These are phyloP conservation scores for Atherix ibis DNA, from an alignment of 2,888 invertebrate genomes.

Conservation along the genomic window DNA sequence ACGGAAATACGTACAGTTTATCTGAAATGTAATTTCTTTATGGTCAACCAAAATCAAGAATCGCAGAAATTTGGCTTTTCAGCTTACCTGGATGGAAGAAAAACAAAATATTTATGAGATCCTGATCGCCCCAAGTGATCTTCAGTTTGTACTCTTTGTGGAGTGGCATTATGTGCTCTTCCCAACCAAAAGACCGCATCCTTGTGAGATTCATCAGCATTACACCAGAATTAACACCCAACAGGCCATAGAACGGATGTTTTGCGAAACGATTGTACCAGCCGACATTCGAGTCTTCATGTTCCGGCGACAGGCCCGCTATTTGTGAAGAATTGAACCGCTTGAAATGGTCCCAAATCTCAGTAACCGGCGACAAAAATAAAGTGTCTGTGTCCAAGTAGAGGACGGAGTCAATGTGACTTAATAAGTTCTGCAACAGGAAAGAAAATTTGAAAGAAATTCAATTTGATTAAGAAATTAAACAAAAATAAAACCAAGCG, in stretches of 20 bases:
- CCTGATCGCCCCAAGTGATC: constrained; percentile 97
- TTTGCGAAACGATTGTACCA: constrained; percentile 94
- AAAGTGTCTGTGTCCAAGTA: constrained; percentile 89
- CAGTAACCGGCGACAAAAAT: constrained; percentile 68
- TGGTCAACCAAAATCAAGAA: not conserved
- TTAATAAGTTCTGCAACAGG: constrained; percentile 52
- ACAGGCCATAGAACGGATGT: constrained; percentile 75
- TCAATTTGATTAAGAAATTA: constrained; percentile 15
- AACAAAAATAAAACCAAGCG: too few species aligned
- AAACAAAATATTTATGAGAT: constrained; percentile 76
- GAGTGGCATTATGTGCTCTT: constrained; percentile 65
- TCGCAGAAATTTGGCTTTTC: not conserved
- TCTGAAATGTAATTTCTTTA: constrained; percentile 45
- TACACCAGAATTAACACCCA: constrained; percentile 87
- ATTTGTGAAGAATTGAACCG: constrained; percentile 73
- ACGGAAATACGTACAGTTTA: constrained; percentile 62
- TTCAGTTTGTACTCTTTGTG: constrained; percentile 69
- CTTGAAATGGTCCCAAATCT: constrained; percentile 68
- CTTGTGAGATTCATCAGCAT: constrained; percentile 94
- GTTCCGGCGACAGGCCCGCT: constrained; percentile 75
- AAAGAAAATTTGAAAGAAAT: constrained; percentile 9
- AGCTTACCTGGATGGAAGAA: constrained; percentile 54
- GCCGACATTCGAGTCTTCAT: constrained; percentile 80
- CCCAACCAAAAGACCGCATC: constrained; percentile 77
- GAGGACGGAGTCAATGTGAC: constrained; percentile 66